phyloP scores from a whole-genome alignment of 2,888 invertebrate genomes.

The Deilephila porcellus region DNA sequence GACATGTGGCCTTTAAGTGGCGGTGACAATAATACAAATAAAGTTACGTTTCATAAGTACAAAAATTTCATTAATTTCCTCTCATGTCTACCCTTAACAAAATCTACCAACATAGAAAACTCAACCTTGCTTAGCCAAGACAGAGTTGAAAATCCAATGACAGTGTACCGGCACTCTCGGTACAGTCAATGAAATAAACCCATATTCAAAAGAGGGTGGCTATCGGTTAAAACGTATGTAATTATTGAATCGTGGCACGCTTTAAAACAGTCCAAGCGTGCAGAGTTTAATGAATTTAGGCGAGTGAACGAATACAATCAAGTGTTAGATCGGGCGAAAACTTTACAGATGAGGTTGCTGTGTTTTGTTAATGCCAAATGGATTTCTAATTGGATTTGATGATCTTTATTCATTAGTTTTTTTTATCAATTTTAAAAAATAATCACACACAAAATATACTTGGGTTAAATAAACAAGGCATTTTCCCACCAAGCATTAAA shows the following conservation, averaged over 20 bases:
- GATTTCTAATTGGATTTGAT: slow-evolving; percentile 24
- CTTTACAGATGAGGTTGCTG: slow-evolving; percentile 49
- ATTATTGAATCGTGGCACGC: slow-evolving; percentile 73
- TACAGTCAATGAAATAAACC: slow-evolving; percentile 77
- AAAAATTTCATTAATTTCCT: slow-evolving; percentile 71
- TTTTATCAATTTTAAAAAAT: no score
- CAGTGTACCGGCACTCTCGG: slow-evolving; percentile 43
- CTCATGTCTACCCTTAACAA: slow-evolving; percentile 50
- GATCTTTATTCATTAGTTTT: neutral
- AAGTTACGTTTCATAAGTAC: slow-evolving; percentile 77
- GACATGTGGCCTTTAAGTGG: slow-evolving; percentile 84
- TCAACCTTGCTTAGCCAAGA: neutral
- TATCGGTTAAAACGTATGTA: slow-evolving; percentile 82
- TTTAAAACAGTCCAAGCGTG: slow-evolving; percentile 72
- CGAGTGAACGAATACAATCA: slow-evolving; percentile 65
- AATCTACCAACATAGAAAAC: slow-evolving; percentile 32
- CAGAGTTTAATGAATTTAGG: slow-evolving; percentile 77
- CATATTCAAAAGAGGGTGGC: slow-evolving; percentile 81
- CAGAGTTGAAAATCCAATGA: slow-evolving; percentile 37
- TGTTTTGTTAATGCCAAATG: slow-evolving; percentile 36
- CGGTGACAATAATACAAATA: slow-evolving; percentile 83
- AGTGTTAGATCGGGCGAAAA: slow-evolving; percentile 51
- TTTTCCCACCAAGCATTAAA: no score
- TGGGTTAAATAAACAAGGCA: no score
- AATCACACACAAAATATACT: no score